These are phyloP conservation scores for Zophobas morio DNA, from an alignment of 1,140 invertebrate genomes.

Conservation along the genomic window DNA sequence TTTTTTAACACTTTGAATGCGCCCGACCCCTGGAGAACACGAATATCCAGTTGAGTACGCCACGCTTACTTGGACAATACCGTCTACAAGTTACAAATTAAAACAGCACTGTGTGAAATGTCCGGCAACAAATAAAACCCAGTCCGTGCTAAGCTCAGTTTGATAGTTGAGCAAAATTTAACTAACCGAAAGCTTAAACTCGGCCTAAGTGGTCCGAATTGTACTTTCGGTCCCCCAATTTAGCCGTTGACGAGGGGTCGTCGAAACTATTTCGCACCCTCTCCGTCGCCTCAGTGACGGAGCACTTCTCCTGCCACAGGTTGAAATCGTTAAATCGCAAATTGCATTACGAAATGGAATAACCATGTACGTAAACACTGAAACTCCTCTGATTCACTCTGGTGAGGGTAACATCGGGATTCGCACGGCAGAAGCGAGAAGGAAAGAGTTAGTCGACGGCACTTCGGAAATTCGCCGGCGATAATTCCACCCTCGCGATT, in stretches of 20 bases:
- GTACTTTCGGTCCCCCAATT: not conserved
- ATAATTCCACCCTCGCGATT: constrained; percentile 37
- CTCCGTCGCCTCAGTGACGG: not conserved
- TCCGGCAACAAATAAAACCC: too few species aligned
- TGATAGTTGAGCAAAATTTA: not conserved
- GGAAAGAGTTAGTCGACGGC: constrained; percentile 16
- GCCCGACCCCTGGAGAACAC: too few species aligned
- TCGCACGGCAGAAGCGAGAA: constrained; percentile 16
- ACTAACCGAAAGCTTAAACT: not conserved
- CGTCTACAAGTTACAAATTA: too few species aligned
- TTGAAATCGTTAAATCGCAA: constrained; percentile 39
- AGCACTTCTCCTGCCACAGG: constrained; percentile 12
- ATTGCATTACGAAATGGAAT: constrained; percentile 39
- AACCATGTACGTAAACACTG: constrained; percentile 41
- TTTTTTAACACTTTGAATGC: too few species aligned
- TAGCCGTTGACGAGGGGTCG: constrained; percentile 3
- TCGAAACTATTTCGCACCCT: constrained; percentile 25
- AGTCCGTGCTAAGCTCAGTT: too few species aligned
- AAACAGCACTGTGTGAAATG: too few species aligned
- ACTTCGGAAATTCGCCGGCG: constrained; percentile 25
- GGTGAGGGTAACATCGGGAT: not conserved
- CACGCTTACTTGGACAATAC: too few species aligned
- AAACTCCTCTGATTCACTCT: constrained; percentile 17
- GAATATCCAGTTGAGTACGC: too few species aligned
- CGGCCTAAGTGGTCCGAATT: constrained; percentile 3